These are phyloP conservation scores for Timema podura DNA, from an alignment of 2,888 invertebrate genomes.

Conservation along the genomic window DNA sequence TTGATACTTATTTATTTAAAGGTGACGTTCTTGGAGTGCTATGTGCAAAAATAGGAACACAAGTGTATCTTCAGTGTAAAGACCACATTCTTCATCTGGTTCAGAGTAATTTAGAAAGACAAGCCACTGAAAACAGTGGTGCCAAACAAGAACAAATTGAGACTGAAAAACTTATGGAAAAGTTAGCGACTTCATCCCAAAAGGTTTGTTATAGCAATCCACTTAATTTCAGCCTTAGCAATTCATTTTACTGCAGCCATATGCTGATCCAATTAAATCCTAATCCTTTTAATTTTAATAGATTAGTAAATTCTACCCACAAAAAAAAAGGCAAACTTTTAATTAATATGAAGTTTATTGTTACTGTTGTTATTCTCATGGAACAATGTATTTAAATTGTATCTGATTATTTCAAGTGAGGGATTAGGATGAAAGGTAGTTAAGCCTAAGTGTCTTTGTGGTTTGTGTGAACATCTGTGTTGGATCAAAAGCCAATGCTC, in stretches of 20 bases:
- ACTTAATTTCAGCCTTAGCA: background rate
- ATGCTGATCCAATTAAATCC: too few species aligned
- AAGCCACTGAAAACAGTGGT: slow-evolving; percentile 37
- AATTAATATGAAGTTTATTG: too few species aligned
- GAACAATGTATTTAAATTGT: background rate
- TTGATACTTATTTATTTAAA: slow-evolving; percentile 28
- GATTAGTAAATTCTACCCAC: too few species aligned
- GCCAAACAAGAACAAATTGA: slow-evolving; percentile 34
- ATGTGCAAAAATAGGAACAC: slow-evolving; percentile 42
- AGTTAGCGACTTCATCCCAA: slow-evolving; percentile 33
- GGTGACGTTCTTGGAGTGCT: slow-evolving; percentile 47
- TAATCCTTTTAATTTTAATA: too few species aligned
- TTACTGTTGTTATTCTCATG: too few species aligned
- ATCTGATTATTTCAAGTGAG: background rate
- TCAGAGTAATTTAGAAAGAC: slow-evolving; percentile 43
- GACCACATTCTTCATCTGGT: slow-evolving; percentile 44
- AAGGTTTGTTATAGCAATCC: slow-evolving; percentile 29
- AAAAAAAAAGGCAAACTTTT: too few species aligned
- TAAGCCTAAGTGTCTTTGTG: too few species aligned
- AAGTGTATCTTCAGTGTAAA: slow-evolving; percentile 41
- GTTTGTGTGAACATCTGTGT: too few species aligned
- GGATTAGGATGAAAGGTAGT: too few species aligned
- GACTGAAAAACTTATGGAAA: slow-evolving; percentile 36
- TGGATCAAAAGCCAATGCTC: too few species aligned
- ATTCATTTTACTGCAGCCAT: background rate